Base-by-base conservation (phyloP, 2,113 vertebrate species). In the Dipodomys merriami region DNA sequence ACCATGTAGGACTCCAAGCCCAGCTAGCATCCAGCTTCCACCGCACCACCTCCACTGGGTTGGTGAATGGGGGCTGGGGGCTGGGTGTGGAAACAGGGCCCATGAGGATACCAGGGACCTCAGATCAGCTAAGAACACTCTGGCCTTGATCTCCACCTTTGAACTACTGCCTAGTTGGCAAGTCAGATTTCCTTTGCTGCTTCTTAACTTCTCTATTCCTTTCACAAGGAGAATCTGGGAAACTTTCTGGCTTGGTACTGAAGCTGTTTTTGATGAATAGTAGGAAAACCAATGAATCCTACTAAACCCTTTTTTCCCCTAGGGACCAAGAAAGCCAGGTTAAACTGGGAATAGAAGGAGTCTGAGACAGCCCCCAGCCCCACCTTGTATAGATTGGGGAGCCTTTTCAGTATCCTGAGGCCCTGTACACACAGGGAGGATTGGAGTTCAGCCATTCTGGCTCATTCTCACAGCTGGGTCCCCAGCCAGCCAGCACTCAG, bases 201-300 rank as follows among this genome's bases (percentile, higher is more conserved):
- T 30, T 80, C 33, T 82, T 67, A 53, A 67, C 44, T 89, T 94
- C 35, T 77, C 30, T 8, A 64, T 78, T 88, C 76, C 76, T 60
- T 33, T 27, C 13, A 39, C 68, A 84, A 20, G n/a, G 49, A 94
- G n/a, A 29, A 35, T 35, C 73, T 91, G 62, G 19, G 53, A 39
- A 69, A 3, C 4, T 76, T 83, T 92, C 33, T 88, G 65, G 53
- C 8, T 92, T 81, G 64, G 27, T 44, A 53, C n/a, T n/a, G 29
- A 84, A 91, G 57, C 25, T 25, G 10, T 90, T 96, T 94, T 93
- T 84, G 74, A 83, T 88, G 30, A 91, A 95, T 83, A 95, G 33
- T 76, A 88, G 91, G 74, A 35, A 91, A 83, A 39, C 22, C 33
- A 68, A 29, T 33, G 74, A 44, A 33, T 4, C 7, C 23, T 6